A percentile compares a stretch with the other conserved stretches of the same genome.
These are phyloP conservation scores for Automeris io DNA, from an alignment of 2,888 invertebrate species.

Conservation along the genomic window DNA sequence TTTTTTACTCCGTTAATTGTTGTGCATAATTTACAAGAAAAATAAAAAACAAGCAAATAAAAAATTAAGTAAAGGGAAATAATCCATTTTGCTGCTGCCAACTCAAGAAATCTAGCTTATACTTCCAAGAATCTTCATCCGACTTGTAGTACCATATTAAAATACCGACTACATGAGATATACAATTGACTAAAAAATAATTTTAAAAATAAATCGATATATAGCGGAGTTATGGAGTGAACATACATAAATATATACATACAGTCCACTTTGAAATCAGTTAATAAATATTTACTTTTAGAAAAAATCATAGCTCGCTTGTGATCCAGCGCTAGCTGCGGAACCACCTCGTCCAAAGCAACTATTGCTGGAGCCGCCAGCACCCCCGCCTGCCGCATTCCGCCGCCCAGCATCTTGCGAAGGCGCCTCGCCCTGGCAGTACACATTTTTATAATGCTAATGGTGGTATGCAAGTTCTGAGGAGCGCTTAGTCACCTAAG, in stretches of 20 bases:
- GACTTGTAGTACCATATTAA: too few relatives aligned
- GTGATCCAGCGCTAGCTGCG: constrained; percentile 86
- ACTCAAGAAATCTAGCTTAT: too few relatives aligned
- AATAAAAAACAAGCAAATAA: too few relatives aligned
- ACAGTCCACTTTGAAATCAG: not conserved
- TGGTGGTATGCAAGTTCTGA: not conserved
- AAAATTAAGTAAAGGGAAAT: too few relatives aligned
- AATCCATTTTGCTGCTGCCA: too few relatives aligned
- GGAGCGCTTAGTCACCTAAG: not conserved
- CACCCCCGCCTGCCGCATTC: constrained; percentile 94
- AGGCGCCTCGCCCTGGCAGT: constrained; percentile 82
- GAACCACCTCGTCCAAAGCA: constrained; percentile 87
- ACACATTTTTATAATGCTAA: not conserved
- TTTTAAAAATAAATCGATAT: too few relatives aligned
- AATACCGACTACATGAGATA: too few relatives aligned
- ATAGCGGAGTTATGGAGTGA: too few relatives aligned
- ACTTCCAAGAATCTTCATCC: too few relatives aligned
- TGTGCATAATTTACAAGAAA: too few relatives aligned
- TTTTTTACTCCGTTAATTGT: too few relatives aligned
- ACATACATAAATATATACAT: not conserved
- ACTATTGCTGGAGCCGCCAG: constrained; percentile 93
- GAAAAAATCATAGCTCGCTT: constrained; percentile 81
- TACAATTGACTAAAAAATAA: too few relatives aligned
- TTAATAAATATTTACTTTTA: constrained; percentile 64
- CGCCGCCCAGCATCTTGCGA: constrained; percentile 94